These are phyloP conservation scores for Nesogale talazaci DNA, from an alignment of 2,113 vertebrate genomes.

Conservation along the genomic window DNA sequence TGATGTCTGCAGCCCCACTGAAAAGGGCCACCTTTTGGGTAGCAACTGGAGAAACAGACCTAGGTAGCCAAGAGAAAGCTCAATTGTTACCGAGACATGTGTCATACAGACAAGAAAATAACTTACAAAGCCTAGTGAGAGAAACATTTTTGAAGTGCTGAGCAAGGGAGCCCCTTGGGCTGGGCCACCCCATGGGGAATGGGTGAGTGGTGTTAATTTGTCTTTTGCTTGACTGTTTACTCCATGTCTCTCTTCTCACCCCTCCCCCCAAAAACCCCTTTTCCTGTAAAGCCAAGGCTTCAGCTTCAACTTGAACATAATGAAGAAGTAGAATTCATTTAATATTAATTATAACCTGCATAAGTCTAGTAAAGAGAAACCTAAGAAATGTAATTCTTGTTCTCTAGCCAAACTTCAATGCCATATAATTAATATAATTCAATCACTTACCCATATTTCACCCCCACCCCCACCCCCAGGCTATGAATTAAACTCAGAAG, in stretches of 20 bases:
- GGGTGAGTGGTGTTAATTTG: conserved; percentile 4
- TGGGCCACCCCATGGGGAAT: conserved; percentile 23
- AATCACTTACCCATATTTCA: conserved; percentile 23
- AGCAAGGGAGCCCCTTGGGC: conserved; percentile 35
- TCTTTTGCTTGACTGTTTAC: conserved; percentile 49
- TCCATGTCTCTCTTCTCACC: no score
- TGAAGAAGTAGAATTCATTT: conserved; percentile 53
- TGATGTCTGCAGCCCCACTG: background rate
- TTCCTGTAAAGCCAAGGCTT: conserved; percentile 37
- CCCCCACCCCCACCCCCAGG: no score
- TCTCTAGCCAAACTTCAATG: conserved; percentile 40
- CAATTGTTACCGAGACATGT: conserved; percentile 68
- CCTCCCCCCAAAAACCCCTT: conserved; percentile 6
- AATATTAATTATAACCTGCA: conserved; percentile 32
- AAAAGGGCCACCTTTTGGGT: conserved; percentile 50
- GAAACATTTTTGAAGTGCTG: conserved; percentile 54
- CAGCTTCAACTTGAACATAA: conserved; percentile 45
- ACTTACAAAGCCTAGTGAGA: conserved; percentile 54
- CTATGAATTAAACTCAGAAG: conserved; percentile 59
- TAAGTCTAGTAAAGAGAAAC: conserved; percentile 61
- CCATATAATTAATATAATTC: conserved; percentile 64
- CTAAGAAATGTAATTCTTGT: conserved; percentile 59
- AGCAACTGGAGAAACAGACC: conserved; percentile 57
- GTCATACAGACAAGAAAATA: conserved; percentile 57
- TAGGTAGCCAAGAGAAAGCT: conserved; percentile 56